Base-by-base conservation (phyloP, 1,140 invertebrate genomes). In the Drosophila elegans region DNA sequence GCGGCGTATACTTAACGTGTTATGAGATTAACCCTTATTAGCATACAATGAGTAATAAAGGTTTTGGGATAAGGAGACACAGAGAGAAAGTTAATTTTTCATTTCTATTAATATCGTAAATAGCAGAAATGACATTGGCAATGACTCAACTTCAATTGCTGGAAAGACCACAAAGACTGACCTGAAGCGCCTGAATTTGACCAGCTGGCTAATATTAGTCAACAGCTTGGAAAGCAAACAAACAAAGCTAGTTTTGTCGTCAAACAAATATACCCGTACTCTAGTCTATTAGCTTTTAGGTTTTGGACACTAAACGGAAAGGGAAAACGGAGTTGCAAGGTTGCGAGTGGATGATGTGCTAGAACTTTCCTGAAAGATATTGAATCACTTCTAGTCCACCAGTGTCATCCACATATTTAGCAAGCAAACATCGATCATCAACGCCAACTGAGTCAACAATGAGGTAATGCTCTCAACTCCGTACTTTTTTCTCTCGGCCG, bases 381-480 rank as follows among this genome's bases (percentile, higher is more conserved):
- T 48, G n/a, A 49, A 71, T 71, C 56, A 69, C 55, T 36, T 11
- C 36, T 46, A 48, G 36, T 39, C 25, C 16, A 36, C 38, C 39
- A 53, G 13, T 74, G 38, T 62, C 71, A 74, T 51, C 45, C 16
- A 13, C 41, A 55, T 64, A 64, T 80, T 69, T 48, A 61, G 45
- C 45, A 25, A 59, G 45, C 73, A 78, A 77, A 77, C 54, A 76
- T 55, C 59, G 38, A 34, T 77, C 63, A 56, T 45, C 62, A 55
- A 16, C 38, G 61, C 56, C 82, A 86, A 75, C 69, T 86, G 83
- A 76, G 67, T 88, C 71, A 82, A 86, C 76, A 86, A 79, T 86
- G 83, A 86, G 79, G 75, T 83, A 86, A 86, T 79, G 42, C 46
- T 57, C 53, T 25, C 9, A 62, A 59, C 61, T 46, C 48, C 44